These are phyloP conservation scores for Hemibagrus wyckioides DNA, from an alignment of 2,113 vertebrate genomes.

Conservation along the genomic window DNA sequence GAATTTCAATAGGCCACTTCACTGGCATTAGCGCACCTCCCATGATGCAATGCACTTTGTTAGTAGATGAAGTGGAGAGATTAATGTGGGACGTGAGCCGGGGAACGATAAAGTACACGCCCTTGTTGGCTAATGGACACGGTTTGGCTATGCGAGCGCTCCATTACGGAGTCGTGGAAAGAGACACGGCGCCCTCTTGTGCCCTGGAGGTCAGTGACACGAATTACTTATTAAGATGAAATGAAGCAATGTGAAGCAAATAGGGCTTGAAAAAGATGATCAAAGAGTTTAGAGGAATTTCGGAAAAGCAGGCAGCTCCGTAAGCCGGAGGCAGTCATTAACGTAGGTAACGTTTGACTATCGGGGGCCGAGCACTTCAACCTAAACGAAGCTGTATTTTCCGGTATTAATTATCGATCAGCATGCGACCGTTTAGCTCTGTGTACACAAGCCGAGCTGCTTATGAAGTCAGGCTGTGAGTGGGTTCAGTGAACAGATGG, in stretches of 20 bases:
- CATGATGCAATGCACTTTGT: slow-evolving; percentile 38
- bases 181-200: slow-evolving; percentile 9
- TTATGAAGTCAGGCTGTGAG: slow-evolving; percentile 6
- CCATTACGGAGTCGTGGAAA: neutral
- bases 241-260: neutral
- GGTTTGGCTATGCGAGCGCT: neutral
- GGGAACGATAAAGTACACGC: slow-evolving; percentile 11
- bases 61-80: slow-evolving; percentile 46
- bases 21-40: slow-evolving; percentile 42
- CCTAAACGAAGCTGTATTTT: neutral
- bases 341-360: neutral
- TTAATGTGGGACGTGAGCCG: slow-evolving; percentile 35
- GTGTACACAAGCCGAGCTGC: neutral
- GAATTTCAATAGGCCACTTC: slow-evolving; percentile 52
- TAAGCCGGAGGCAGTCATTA: neutral
- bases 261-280: neutral
- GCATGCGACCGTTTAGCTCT: slow-evolving; percentile 13
- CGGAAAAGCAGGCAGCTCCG: neutral
- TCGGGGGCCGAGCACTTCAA: neutral
- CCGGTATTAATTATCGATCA: slow-evolving; percentile 37
- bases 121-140: slow-evolving; percentile 2
- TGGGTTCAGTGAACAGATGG: slow-evolving; percentile 32
- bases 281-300: neutral
- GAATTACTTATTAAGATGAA: neutral
- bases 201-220: slow-evolving; percentile 14